Evolutionary conservation across 2,113 vertebrate genomes (phyloP), one percentile per base, ranked within the genome.

Genomic region (Lepisosteus oculatus): DNA sequence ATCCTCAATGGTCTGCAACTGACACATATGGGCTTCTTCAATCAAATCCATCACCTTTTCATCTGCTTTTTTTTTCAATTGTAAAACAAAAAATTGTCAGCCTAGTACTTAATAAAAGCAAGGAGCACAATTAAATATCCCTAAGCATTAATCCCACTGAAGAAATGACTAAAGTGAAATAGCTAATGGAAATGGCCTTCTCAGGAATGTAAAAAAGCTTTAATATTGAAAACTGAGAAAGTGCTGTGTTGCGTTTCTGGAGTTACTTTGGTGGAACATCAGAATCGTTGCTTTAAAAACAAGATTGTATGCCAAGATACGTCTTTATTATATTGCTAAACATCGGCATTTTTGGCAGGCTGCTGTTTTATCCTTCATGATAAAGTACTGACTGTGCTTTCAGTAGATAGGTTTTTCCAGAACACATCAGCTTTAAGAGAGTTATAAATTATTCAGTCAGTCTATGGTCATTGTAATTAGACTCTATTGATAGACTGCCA

Each of bases 391-490:
- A 81, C 67, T 59, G 81, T 66, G 84, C 84, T 86, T 77, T 43
- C 59, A 75, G 80, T 76, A 84, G 82, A 86, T 81, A 80, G 85
- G 80, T 77, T 89, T 88, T 87, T 88, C 70, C 79, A 85, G 85
- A 80, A 87, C 79, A 81, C 86, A 89, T 88, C 88, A 87, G 87
- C 85, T 86, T 78, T 79, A 81, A 86, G 87, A 87, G 84, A 78
- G 75, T 72, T 82, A 89, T 91, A 85, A 90, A 90, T 91, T 88
- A 90, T 91, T 89, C 84, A 89, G 71, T 76, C 80, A 83, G 77
- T 81, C 83, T 78, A 71, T 72, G 79, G 84, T 85, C 83, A 84
- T 89, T 89, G 87, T 89, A 91, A 90, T 91, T 88, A 89, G 85
- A 88, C 77, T 80, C 83, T 80, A 86, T 87, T 90, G 88, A 88